Conservation (phyloP, 2,113 vertebrate species). For the Galbula dea region DNA sequence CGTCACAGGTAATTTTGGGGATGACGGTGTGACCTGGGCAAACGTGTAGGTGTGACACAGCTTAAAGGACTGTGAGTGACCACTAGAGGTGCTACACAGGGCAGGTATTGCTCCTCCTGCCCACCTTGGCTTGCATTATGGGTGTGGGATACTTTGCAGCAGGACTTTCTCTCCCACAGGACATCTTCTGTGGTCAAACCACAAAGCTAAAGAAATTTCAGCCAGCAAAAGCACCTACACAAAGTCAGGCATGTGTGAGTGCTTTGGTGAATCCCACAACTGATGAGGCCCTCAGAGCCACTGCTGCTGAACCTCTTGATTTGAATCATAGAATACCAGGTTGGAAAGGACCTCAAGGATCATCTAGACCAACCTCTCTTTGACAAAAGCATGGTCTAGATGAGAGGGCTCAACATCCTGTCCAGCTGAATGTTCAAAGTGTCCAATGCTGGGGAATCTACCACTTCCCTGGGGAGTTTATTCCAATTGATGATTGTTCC, state of each 20-base stretch:
- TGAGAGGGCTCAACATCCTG: neutral
- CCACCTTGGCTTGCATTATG: accelerated
- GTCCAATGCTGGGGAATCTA: neutral
- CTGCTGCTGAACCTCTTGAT: neutral
- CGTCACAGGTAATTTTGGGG: neutral
- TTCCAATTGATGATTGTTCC: neutral
- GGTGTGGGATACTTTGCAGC: neutral
- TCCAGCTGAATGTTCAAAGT: neutral
- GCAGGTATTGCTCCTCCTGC: neutral
- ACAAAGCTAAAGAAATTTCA: neutral
- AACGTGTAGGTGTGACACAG: neutral
- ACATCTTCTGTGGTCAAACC: neutral
- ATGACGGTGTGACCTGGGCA: neutral
- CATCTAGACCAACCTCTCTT: neutral
- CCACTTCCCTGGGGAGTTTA: neutral
- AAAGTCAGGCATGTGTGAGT: neutral
- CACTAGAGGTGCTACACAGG: accelerated
- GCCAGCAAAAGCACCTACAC: accelerated
- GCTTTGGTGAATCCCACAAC: neutral
- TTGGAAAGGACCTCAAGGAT: neutral
- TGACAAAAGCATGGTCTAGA: neutral
- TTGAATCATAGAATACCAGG: neutral
- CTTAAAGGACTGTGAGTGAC: neutral
- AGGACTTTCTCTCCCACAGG: neutral
- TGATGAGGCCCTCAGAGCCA: neutral